phyloP scores from a whole-genome alignment of 2,797 vertebrate genomes.

The Furcifer pardalis region DNA sequence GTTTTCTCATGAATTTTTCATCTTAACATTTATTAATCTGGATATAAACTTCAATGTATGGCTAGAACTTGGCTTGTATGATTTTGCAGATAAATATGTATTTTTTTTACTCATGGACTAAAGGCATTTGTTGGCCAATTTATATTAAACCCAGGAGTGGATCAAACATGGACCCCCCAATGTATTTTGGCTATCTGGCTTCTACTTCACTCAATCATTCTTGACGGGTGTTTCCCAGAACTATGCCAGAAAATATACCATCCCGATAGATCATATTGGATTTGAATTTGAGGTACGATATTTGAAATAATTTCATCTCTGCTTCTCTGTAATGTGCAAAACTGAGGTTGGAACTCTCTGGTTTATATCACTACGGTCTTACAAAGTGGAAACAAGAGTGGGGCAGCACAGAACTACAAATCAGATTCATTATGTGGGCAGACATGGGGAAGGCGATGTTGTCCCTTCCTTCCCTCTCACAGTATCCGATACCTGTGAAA shows the following conservation, averaged over 20 bases:
- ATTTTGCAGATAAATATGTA: not conserved
- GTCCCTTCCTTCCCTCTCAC: not conserved
- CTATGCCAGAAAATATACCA: constrained; percentile 90
- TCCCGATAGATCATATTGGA: constrained; percentile 90
- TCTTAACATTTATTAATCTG: not conserved
- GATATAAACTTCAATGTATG: not conserved
- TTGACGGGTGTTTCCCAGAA: constrained; percentile 93
- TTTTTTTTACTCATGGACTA: not conserved
- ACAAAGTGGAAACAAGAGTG: not conserved
- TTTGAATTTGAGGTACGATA: constrained; percentile 90
- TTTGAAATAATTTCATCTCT: constrained; percentile 14
- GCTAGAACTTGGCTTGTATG: not conserved
- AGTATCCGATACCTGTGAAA: not conserved
- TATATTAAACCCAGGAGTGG: constrained; percentile 83
- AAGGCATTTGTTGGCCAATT: constrained; percentile 33
- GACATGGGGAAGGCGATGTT: not conserved
- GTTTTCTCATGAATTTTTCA: not conserved
- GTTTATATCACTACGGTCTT: not conserved
- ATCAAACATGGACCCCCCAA: constrained; percentile 81
- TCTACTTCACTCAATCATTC: constrained; percentile 98
- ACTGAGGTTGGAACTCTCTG: not conserved
- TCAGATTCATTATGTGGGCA: not conserved
- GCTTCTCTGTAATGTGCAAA: not conserved
- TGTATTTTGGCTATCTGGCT: constrained; percentile 94
- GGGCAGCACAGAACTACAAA: not conserved